These are phyloP conservation scores for Heliconius congener DNA, from an alignment of 1,140 invertebrate species.

Conservation along the genomic window DNA sequence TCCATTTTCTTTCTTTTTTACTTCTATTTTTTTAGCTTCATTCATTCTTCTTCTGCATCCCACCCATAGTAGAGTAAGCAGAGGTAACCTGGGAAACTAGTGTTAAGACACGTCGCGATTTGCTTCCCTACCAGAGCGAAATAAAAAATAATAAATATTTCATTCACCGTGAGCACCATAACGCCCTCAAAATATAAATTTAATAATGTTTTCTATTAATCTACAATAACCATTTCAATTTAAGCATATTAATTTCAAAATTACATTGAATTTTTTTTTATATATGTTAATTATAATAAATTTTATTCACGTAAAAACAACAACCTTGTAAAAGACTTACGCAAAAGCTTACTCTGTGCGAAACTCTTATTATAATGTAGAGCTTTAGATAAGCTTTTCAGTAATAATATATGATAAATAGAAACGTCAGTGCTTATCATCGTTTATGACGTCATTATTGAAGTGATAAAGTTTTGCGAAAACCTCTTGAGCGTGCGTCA, in stretches of 20 bases:
- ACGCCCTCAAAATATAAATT: too few relatives aligned
- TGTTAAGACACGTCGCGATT: too few relatives aligned
- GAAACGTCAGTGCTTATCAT: slow-evolving; percentile 47
- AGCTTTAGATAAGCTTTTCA: slow-evolving; percentile 34
- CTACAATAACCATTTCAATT: not conserved
- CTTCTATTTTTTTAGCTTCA: too few relatives aligned
- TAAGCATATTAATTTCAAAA: not conserved
- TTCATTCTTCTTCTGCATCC: too few relatives aligned
- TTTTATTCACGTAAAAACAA: not conserved
- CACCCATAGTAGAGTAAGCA: too few relatives aligned
- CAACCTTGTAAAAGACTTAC: slow-evolving; percentile 18
- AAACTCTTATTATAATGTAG: slow-evolving; percentile 29
- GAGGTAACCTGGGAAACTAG: too few relatives aligned
- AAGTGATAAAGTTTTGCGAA: slow-evolving; percentile 60
- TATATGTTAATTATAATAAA: not conserved
- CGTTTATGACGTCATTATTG: slow-evolving; percentile 55
- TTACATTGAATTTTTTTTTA: too few relatives aligned
- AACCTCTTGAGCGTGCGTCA: slow-evolving; percentile 62
- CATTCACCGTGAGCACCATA: too few relatives aligned
- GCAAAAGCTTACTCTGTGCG: slow-evolving; percentile 29
- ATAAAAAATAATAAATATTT: too few relatives aligned
- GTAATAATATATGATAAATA: slow-evolving; percentile 21
- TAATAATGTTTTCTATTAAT: not conserved
- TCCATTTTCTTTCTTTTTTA: not conserved
- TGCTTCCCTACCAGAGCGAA: too few relatives aligned